Percentiles rank a stretch among this genome's conserved stretches.
Evolutionary conservation across 2,888 invertebrate genomes (phyloP).

Genomic region (Noctua comes): DNA sequence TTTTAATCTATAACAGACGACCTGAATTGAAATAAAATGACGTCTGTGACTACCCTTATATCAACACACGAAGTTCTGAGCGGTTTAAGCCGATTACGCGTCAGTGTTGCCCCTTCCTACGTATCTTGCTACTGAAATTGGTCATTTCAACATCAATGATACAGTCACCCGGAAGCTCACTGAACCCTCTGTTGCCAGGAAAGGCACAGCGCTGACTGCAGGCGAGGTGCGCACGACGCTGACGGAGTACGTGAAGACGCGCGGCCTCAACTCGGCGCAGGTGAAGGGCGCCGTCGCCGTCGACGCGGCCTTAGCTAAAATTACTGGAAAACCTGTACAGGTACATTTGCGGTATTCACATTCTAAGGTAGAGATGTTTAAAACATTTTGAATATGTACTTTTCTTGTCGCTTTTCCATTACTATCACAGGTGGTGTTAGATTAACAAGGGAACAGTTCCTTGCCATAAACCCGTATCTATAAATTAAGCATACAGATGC

Average conservation of each 20-base stretch:
- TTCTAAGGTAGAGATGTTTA: not conserved
- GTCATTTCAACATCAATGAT: not conserved
- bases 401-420: not conserved
- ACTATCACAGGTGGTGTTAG: not conserved
- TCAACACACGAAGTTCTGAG: not conserved
- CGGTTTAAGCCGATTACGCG: not conserved
- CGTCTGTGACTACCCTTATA: not conserved
- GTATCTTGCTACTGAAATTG: not conserved
- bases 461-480: not conserved
- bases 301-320: constrained; percentile 74
- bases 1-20: not conserved
- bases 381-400: not conserved
- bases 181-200: constrained; percentile 71
- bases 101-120: not conserved
- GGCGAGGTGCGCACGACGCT: constrained; percentile 92
- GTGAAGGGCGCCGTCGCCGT: constrained; percentile 70
- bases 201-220: constrained; percentile 91
- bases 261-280: constrained; percentile 83
- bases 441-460: not conserved
- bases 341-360: constrained; percentile 57
- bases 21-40: not conserved
- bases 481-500: not conserved
- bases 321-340: constrained; percentile 76
- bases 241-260: constrained; percentile 93
- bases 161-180: not conserved